Conservation (phyloP, 2,113 vertebrate genomes). For the Nannospalax galili region DNA sequence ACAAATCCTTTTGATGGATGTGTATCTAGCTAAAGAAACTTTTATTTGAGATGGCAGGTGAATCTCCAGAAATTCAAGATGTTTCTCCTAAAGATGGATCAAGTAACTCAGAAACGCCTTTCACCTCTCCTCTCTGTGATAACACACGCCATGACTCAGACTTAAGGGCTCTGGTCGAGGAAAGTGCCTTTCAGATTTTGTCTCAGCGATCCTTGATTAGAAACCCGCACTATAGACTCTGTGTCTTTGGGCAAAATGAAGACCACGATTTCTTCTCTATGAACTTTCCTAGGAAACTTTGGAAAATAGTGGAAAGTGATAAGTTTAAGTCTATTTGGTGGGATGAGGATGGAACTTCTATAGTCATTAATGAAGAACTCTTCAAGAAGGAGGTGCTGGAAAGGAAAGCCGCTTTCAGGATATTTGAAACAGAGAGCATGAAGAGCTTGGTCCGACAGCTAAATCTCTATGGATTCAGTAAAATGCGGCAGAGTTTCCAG, state of each 20-base stretch:
- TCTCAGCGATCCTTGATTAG: too few species aligned
- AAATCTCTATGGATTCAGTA: slow-evolving; percentile 79
- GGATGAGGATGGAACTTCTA: slow-evolving; percentile 49
- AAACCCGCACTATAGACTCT: too few species aligned
- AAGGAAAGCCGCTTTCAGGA: slow-evolving; percentile 63
- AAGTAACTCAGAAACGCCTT: not conserved
- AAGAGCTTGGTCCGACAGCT: slow-evolving; percentile 78
- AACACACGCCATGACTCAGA: not conserved
- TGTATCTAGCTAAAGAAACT: too few species aligned
- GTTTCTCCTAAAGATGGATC: not conserved
- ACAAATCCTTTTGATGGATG: not conserved
- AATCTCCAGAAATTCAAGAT: slow-evolving; percentile 11
- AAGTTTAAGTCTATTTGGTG: slow-evolving; percentile 56
- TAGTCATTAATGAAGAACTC: slow-evolving; percentile 55
- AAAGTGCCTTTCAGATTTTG: too few species aligned
- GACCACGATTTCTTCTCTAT: slow-evolving; percentile 59
- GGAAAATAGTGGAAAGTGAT: slow-evolving; percentile 74
- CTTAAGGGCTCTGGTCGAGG: not conserved
- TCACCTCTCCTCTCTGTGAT: not conserved
- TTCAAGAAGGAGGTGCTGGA: slow-evolving; percentile 67
- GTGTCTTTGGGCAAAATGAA: not conserved
- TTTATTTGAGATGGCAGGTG: slow-evolving; percentile 8
- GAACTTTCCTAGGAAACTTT: slow-evolving; percentile 72
- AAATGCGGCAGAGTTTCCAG: slow-evolving; percentile 71
- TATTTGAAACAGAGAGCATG: slow-evolving; percentile 72